Conservation (phyloP, 2,113 vertebrate species). For the Perccottus glenii region DNA sequence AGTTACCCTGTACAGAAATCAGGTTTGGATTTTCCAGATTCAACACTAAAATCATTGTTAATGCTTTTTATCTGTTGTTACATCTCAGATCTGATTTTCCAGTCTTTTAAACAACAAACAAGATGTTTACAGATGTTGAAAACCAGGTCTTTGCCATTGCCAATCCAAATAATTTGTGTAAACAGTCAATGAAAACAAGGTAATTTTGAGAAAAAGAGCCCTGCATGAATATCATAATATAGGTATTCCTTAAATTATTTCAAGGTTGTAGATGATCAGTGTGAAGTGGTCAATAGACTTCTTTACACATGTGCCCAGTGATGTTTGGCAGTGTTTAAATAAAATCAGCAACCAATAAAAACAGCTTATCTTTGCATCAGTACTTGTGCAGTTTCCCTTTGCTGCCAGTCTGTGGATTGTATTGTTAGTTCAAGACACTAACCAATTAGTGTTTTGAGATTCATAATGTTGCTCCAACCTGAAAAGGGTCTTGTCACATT, state of each 20-base stretch:
- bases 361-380: constrained; percentile 10
- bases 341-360: not conserved
- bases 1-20: constrained; percentile 71
- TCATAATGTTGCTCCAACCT: not conserved
- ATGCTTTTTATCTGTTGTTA: not conserved
- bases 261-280: constrained; percentile 39
- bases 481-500: not conserved
- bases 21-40: constrained; percentile 60
- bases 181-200: constrained; percentile 17
- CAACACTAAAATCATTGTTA: constrained; percentile 30
- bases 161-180: constrained; percentile 5
- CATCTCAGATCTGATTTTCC: constrained; percentile 5
- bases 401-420: constrained; percentile 4
- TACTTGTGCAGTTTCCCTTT: constrained; percentile 25
- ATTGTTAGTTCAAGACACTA: not conserved
- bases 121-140: not conserved
- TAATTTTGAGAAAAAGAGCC: constrained; percentile 34
- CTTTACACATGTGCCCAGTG: constrained; percentile 80
- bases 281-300: constrained; percentile 70
- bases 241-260: constrained; percentile 6
- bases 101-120: not conserved
- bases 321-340: constrained; percentile 39
- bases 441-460: not conserved
- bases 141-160: constrained; percentile 5
- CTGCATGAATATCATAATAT: constrained; percentile 56